These are phyloP conservation scores for Esox lucius DNA, from an alignment of 2,797 vertebrate species.

Conservation along the genomic window DNA sequence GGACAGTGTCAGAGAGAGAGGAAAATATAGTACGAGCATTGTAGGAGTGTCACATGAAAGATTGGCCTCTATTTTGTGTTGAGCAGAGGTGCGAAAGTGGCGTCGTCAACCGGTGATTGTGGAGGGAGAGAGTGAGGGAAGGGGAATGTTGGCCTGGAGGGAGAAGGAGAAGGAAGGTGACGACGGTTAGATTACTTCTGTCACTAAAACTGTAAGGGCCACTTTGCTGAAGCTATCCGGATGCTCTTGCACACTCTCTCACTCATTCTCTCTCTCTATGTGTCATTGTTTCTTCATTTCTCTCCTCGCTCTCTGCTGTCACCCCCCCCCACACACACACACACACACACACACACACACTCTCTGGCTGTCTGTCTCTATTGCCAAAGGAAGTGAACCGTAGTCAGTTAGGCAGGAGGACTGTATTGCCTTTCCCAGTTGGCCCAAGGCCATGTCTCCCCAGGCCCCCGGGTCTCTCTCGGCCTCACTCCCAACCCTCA, in stretches of 20 bases:
- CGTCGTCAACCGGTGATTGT: conserved; percentile 5
- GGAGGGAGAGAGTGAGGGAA: conserved; percentile 3
- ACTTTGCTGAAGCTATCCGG: conserved; percentile 45
- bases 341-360: too few relatives aligned
- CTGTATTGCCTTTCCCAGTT: conserved; percentile 38
- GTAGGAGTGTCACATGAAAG: conserved; percentile 13
- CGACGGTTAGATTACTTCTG: conserved; percentile 64
- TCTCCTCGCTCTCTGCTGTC: conserved; percentile 53
- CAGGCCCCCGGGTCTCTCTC: not conserved
- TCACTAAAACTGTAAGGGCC: conserved; percentile 51
- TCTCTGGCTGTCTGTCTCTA: conserved; percentile 19
- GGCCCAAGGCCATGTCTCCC: conserved; percentile 20
- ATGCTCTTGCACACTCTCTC: conserved; percentile 35
- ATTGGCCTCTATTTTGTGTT: conserved; percentile 6
- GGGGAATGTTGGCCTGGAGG: conserved; percentile 19
- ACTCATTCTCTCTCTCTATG: not conserved
- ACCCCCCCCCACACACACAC: too few relatives aligned
- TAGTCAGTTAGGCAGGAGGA: conserved; percentile 29
- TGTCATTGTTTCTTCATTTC: not conserved
- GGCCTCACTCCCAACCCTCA: not conserved
- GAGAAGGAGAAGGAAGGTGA: conserved; percentile 34
- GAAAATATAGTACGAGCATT: not conserved
- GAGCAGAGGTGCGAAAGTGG: conserved; percentile 9
- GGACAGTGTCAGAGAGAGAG: conserved; percentile 9
- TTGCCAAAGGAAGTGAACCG: not conserved